These are phyloP conservation scores for Philaenus spumarius DNA, from an alignment of 1,140 invertebrate genomes.

Conservation along the genomic window DNA sequence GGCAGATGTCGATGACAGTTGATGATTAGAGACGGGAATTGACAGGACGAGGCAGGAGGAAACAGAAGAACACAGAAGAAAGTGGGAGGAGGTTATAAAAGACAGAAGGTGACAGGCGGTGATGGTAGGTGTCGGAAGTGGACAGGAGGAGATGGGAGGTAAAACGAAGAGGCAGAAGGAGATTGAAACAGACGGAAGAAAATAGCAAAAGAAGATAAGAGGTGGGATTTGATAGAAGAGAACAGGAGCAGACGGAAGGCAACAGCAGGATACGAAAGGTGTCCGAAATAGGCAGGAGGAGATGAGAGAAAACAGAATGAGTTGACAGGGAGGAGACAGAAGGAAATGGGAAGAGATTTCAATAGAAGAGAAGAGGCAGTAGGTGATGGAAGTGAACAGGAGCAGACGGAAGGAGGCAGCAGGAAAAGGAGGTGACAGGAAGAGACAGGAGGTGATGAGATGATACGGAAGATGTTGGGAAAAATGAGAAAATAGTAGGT, in stretches of 20 bases:
- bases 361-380: not conserved
- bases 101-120: too few species aligned
- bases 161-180: too few species aligned
- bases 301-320: not conserved
- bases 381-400: not conserved
- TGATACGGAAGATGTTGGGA: not conserved
- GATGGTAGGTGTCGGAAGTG: too few species aligned
- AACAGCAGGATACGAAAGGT: not conserved
- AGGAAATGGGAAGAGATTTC: conserved; percentile 27
- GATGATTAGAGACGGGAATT: too few species aligned
- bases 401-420: not conserved
- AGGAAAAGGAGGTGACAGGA: not conserved
- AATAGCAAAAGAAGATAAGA: not conserved
- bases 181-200: too few species aligned
- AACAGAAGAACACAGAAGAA: too few species aligned
- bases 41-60: too few species aligned
- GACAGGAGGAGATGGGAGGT: too few species aligned
- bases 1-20: too few species aligned
- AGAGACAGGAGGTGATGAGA: not conserved
- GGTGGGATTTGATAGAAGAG: not conserved
- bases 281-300: not conserved
- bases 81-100: too few species aligned
- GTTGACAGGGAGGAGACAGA: not conserved
- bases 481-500: too few species aligned
- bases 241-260: not conserved